These are phyloP conservation scores for Mylabris phalerata DNA, from an alignment of 1,140 invertebrate species.

Conservation along the genomic window DNA sequence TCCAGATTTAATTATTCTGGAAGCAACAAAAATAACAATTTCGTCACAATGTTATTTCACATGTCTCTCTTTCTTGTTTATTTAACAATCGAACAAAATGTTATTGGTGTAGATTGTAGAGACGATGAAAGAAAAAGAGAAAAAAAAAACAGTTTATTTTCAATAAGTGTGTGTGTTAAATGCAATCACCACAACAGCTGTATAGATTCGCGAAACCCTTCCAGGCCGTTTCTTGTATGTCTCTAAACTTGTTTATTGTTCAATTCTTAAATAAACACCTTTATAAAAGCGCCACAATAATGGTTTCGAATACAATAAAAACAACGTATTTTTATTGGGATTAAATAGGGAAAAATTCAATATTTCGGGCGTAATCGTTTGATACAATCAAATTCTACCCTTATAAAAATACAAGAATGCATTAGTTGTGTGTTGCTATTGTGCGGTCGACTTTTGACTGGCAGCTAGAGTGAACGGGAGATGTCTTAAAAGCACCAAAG, in stretches of 20 bases:
- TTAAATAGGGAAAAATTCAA: slow-evolving; percentile 1
- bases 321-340: slow-evolving; percentile 10
- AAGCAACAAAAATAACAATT: not conserved
- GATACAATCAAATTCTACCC: too few relatives aligned
- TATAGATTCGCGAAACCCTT: slow-evolving; percentile 11
- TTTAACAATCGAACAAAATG: slow-evolving; percentile 13
- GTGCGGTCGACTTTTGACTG: slow-evolving; percentile 21
- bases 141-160: slow-evolving; percentile 12
- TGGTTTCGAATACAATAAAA: too few relatives aligned
- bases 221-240: slow-evolving; percentile 5
- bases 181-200: slow-evolving; percentile 3
- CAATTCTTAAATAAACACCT: slow-evolving; percentile 14
- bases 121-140: too few relatives aligned
- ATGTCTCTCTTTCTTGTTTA: slow-evolving; percentile 10
- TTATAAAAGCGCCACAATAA: not conserved
- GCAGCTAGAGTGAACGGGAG: slow-evolving; percentile 2
- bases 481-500: slow-evolving; percentile 11
- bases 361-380: too few relatives aligned
- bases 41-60: slow-evolving; percentile 6
- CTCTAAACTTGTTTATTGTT: slow-evolving; percentile 1
- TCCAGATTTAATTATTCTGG: slow-evolving; percentile 8
- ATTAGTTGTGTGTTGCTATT: slow-evolving; percentile 20
- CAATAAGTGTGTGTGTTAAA: slow-evolving; percentile 5
- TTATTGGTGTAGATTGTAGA: not conserved
- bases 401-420: not conserved